phyloP scores from a whole-genome alignment of 2,888 invertebrate species.

The Dastarcus helophoroides region DNA sequence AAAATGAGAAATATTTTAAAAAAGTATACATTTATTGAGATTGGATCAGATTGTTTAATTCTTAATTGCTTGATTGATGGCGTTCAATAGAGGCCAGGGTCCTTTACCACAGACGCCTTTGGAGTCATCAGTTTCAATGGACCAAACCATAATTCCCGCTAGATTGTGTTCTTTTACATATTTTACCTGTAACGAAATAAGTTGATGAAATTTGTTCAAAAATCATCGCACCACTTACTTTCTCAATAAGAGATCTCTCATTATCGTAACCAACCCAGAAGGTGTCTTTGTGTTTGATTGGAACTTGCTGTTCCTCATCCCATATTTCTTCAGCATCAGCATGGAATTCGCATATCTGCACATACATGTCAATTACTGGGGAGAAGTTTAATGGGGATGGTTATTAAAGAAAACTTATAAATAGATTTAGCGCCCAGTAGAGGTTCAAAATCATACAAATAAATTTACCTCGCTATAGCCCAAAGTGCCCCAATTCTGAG shows the following conservation, averaged over 20 bases:
- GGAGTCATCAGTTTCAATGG: constrained; percentile 18
- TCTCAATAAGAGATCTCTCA: constrained; percentile 5
- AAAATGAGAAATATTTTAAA: too few relatives aligned
- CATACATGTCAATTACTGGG: too few relatives aligned
- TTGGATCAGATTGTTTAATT: too few relatives aligned
- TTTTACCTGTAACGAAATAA: constrained; percentile 5
- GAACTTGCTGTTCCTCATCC: constrained; percentile 8
- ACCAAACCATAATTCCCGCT: constrained; percentile 18
- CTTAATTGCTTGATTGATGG: constrained; percentile 9
- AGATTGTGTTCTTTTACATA: constrained; percentile 7
- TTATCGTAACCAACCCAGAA: constrained; percentile 10
- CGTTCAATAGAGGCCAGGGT: constrained; percentile 15
- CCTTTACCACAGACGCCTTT: constrained; percentile 15
- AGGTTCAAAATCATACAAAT: too few relatives aligned
- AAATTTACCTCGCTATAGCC: constrained; percentile 11
- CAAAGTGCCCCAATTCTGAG: constrained; percentile 9
- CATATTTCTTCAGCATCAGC: constrained; percentile 4
- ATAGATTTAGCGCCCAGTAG: too few relatives aligned
- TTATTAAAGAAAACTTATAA: too few relatives aligned
- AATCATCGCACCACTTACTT: too few relatives aligned
- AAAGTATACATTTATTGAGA: too few relatives aligned
- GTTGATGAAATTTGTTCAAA: neutral
- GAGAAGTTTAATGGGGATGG: too few relatives aligned
- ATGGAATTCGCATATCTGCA: constrained; percentile 8
- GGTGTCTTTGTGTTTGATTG: constrained; percentile 5